Evolutionary conservation across 2,888 invertebrate species (phyloP).

Genomic region (Diarsia rubi): DNA sequence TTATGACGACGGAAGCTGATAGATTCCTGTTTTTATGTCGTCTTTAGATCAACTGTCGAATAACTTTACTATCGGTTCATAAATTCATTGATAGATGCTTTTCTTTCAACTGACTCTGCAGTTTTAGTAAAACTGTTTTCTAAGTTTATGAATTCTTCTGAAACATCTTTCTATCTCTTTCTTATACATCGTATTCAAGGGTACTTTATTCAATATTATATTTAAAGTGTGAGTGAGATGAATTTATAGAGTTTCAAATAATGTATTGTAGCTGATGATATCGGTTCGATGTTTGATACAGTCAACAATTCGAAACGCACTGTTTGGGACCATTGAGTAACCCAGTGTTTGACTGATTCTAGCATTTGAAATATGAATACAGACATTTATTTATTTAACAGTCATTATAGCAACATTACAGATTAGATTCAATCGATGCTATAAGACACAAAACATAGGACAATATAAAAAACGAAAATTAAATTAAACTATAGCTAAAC

Average conservation of each 20-base stretch:
- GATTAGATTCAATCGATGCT: no score
- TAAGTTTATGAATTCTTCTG: constrained; percentile 7
- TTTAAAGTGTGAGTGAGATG: constrained; percentile 11
- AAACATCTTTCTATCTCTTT: background rate
- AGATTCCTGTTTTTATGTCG: constrained; percentile 52
- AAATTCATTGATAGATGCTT: constrained; percentile 51
- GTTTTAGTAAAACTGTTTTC: constrained; percentile 31
- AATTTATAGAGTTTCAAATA: constrained; percentile 2
- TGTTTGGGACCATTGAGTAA: background rate
- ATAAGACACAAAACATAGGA: no score
- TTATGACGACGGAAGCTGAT: constrained; percentile 49
- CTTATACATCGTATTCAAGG: background rate
- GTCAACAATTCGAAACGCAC: constrained; percentile 8
- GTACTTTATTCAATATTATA: background rate
- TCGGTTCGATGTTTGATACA: constrained; percentile 7
- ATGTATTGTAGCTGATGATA: background rate
- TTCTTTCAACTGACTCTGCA: constrained; percentile 33
- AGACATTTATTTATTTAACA: no score
- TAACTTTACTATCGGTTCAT: constrained; percentile 40
- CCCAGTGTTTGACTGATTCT: constrained; percentile 6
- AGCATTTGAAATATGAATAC: no score
- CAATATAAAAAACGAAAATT: no score
- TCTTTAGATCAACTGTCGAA: constrained; percentile 39
- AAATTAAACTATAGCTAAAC: no score
- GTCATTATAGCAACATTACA: no score